Percentiles rank a stretch among this genome's conserved stretches.
These are phyloP conservation scores for Heterodera schachtii DNA, from an alignment of 1,140 invertebrate species.

Conservation along the genomic window DNA sequence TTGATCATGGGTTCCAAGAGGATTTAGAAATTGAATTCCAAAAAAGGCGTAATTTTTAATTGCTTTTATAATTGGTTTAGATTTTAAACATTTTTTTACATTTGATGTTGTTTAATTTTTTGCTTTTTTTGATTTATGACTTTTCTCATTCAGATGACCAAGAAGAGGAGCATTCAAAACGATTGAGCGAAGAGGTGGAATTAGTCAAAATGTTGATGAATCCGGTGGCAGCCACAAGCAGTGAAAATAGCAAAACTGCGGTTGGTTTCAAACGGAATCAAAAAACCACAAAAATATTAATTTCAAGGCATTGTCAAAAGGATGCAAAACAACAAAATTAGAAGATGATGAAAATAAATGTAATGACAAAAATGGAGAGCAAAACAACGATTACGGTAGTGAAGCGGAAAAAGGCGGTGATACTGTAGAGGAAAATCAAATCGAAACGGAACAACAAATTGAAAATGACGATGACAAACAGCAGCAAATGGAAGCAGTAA, in stretches of 20 bases:
- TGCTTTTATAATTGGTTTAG: no score
- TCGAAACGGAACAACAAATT: slow-evolving; percentile 5
- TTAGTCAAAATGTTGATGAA: slow-evolving; percentile 23
- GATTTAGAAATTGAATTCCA: no score
- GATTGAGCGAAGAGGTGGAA: slow-evolving; percentile 7
- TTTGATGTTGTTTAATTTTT: no score
- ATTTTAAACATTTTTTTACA: no score
- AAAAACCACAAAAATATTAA: background rate
- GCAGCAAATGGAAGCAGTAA: background rate
- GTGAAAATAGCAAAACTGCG: no score
- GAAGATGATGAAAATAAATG: background rate
- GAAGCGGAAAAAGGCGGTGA: background rate
- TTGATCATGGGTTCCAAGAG: background rate
- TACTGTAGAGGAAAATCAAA: background rate
- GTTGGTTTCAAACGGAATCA: no score
- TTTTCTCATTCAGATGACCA: background rate
- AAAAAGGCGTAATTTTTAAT: no score
- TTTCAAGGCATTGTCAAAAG: background rate
- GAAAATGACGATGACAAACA: background rate
- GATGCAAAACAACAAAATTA: background rate
- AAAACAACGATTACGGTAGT: background rate
- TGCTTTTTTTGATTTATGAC: background rate
- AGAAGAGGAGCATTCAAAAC: background rate
- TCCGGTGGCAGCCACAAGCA: background rate
- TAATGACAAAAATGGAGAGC: background rate